These are phyloP conservation scores for Yponomeuta cagnagella DNA, from an alignment of 2,888 invertebrate species.

Conservation along the genomic window DNA sequence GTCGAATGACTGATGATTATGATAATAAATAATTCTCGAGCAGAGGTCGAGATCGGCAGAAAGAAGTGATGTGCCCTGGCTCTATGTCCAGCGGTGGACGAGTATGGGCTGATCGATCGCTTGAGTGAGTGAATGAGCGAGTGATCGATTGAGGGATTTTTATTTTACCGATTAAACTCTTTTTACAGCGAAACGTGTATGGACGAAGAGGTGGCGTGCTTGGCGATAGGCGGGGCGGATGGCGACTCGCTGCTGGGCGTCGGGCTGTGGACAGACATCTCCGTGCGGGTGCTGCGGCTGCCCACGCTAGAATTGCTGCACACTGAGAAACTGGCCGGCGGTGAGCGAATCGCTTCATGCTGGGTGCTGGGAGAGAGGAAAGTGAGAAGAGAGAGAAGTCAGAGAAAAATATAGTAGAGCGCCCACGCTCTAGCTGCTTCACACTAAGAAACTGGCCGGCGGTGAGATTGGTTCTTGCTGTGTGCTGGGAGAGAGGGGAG, in stretches of 20 bases:
- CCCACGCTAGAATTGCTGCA: conserved; percentile 88
- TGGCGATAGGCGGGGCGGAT: conserved; percentile 87
- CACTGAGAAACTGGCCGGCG: conserved; percentile 91
- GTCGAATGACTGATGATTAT: too few relatives aligned
- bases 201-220: conserved; percentile 96
- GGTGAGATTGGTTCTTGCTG: conserved; percentile 56
- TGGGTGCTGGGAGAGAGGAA: not conserved
- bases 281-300: conserved; percentile 88
- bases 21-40: too few relatives aligned
- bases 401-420: too few relatives aligned
- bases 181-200: conserved; percentile 79
- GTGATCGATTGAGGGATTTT: too few relatives aligned
- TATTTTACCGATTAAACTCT: not conserved
- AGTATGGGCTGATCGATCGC: too few relatives aligned
- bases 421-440: conserved; percentile 63
- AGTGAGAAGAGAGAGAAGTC: too few relatives aligned
- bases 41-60: too few relatives aligned
- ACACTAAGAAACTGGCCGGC: conserved; percentile 92
- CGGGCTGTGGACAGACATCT: conserved; percentile 98
- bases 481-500: not conserved
- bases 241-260: conserved; percentile 88
- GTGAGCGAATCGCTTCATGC: conserved; percentile 46
- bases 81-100: too few relatives aligned
- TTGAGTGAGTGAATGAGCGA: too few relatives aligned
- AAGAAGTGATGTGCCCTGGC: too few relatives aligned